Percentiles rank a stretch among this genome's conserved stretches.
These are phyloP conservation scores for Drosophila willistoni DNA, from an alignment of 1,140 invertebrate genomes.

Conservation along the genomic window DNA sequence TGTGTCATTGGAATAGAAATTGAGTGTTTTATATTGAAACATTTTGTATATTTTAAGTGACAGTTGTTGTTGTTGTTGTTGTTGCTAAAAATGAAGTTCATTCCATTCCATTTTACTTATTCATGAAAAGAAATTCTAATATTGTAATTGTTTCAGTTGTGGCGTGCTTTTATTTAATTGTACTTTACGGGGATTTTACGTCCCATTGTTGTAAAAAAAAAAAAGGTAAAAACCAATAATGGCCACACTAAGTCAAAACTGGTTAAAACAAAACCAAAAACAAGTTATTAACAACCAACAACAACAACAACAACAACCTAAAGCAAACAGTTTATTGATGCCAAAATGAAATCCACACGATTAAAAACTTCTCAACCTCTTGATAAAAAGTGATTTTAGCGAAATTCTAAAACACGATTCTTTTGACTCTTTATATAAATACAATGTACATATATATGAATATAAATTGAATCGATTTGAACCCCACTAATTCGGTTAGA, in stretches of 20 bases:
- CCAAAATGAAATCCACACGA: constrained; percentile 17
- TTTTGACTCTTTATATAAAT: neutral
- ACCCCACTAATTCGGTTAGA: no score
- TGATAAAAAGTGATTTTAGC: constrained; percentile 13
- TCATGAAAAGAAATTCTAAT: constrained; percentile 1
- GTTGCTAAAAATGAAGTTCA: neutral
- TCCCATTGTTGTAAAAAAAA: constrained; percentile 7
- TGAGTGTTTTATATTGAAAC: neutral
- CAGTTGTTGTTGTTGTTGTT: neutral
- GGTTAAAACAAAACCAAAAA: constrained; percentile 15
- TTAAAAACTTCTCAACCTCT: neutral
- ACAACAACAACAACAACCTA: constrained; percentile 4
- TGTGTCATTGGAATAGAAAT: no score
- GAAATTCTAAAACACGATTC: constrained; percentile 8
- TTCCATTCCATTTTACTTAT: neutral
- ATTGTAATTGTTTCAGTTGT: constrained; percentile 1
- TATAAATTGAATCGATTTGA: no score
- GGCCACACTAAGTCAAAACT: constrained; percentile 31
- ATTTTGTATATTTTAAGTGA: neutral
- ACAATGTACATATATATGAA: no score
- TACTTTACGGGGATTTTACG: constrained; percentile 9
- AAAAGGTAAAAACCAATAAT: constrained; percentile 27
- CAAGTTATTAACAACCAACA: constrained; percentile 29
- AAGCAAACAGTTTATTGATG: constrained; percentile 20
- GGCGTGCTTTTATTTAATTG: constrained; percentile 6